A percentile compares a stretch with the other conserved stretches of the same genome.
Conservation (phyloP, 2,113 vertebrate species). For the Ictidomys tridecemlineatus region DNA sequence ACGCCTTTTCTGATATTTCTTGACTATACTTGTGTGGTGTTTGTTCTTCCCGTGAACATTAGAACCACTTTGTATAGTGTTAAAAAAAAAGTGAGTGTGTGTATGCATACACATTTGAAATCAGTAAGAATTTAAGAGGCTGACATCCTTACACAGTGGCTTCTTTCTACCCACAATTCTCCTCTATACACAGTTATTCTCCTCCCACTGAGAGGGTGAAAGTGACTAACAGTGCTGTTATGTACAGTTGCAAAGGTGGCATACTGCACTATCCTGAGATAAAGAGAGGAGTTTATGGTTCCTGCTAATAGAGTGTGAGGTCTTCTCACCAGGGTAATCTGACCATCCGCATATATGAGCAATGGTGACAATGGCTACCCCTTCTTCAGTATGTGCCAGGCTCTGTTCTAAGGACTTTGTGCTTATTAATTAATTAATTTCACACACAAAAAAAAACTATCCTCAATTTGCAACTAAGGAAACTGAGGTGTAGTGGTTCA, state of each 20-base stretch:
- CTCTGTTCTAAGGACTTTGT: neutral
- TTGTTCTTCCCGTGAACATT: neutral
- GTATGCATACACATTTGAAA: neutral
- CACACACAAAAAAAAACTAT: neutral
- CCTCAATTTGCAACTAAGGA: neutral
- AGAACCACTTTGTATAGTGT: neutral
- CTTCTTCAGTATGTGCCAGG: neutral
- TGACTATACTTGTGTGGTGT: neutral
- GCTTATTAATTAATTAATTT: neutral
- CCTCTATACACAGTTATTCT: neutral
- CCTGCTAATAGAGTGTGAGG: neutral
- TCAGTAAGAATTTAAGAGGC: neutral
- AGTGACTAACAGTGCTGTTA: neutral
- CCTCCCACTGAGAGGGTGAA: neutral
- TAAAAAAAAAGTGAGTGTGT: neutral
- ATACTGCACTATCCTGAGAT: neutral
- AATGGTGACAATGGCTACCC: neutral
- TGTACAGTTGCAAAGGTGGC: neutral
- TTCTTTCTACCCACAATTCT: neutral
- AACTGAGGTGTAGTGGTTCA: neutral
- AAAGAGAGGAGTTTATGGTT: neutral
- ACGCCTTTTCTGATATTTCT: neutral
- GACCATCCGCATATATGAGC: fast-evolving
- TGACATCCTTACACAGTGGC: fast-evolving
- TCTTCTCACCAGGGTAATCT: neutral